These are phyloP conservation scores for Cryptoprocta ferox DNA, from an alignment of 2,797 vertebrate species.

Conservation along the genomic window DNA sequence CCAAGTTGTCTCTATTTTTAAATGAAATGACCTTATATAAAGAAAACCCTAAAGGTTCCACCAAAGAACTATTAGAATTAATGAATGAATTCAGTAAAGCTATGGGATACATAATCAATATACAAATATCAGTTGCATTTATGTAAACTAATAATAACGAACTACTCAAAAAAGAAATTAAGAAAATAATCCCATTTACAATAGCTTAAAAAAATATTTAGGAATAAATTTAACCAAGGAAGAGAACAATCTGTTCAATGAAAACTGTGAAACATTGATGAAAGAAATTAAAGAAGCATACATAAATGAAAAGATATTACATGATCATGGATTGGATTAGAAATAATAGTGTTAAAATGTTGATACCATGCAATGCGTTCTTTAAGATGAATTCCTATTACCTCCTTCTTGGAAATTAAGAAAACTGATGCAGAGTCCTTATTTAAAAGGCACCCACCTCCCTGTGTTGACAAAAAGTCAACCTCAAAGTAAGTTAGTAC, in stretches of 20 bases:
- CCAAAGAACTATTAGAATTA: background rate
- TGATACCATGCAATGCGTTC: background rate
- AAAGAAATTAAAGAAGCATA: background rate
- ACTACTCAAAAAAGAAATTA: background rate
- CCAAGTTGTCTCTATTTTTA: background rate
- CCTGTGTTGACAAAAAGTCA: background rate
- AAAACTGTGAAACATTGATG: background rate
- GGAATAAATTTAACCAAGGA: background rate
- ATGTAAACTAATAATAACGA: background rate
- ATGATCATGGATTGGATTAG: background rate
- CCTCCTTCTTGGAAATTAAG: background rate
- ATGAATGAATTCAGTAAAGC: background rate
- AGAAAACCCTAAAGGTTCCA: background rate
- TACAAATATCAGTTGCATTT: background rate
- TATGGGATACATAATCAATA: background rate
- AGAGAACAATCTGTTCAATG: background rate
- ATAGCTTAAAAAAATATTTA: background rate
- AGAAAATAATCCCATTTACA: background rate
- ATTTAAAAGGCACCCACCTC: background rate
- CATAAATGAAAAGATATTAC: background rate
- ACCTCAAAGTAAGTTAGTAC: background rate
- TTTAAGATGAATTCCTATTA: background rate
- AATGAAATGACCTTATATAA: background rate
- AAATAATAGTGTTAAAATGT: background rate
- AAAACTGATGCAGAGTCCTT: background rate